Base-by-base conservation (phyloP, 2,888 invertebrate species). In the Incurvaria masculella region DNA sequence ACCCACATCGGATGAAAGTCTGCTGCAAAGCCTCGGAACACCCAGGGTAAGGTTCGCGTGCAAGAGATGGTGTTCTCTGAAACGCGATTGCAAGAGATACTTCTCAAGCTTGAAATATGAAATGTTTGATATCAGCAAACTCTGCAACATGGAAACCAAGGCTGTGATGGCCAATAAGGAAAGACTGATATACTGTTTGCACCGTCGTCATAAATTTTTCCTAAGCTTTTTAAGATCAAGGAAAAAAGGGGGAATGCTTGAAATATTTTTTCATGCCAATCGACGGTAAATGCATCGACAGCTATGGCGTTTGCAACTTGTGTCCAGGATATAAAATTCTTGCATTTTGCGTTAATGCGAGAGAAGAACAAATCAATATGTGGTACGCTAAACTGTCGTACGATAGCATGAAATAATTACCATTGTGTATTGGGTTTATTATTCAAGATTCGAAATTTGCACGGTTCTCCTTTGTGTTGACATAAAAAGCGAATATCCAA, bases 241-340 rank as follows among this genome's bases (percentile, higher is more conserved):
- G 4, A 14, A 40, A 47, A 47, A 4, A 42, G 47, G 10, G 47
- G 47, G 19, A 47, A 47, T 14, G 39, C 47, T 21, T 47, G 42
- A 21, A 47, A 47, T 10, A 21, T 33, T 11, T 20, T 1, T 2
- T 19, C 16, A 10, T 20, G 5, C 47, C 47, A 47, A 21, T 10
- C 16, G 33, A 47, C n/a, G 8, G 47, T 47, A 21, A 47, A 47
- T 8, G 47, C 47, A n/a, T 47, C 26, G 14, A 47, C 21, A 3
- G 21, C 19, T 1, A 11, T 42, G 16, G 42, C 47, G 21, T 42
- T 20, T 11, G 47, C 42, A 17, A 42, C 47, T 33, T 11, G 21
- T 33, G 42, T 21, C 47, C 23, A 23, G 10, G 23, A 23, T 23
- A 23, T 23, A 23, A 23, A 23, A 6, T 23, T 5, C 23, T 23